A percentile compares a stretch with the other conserved stretches of the same genome.
Conservation (phyloP, 2,888 invertebrate genomes). For the Caenorhabditis imperialis region DNA sequence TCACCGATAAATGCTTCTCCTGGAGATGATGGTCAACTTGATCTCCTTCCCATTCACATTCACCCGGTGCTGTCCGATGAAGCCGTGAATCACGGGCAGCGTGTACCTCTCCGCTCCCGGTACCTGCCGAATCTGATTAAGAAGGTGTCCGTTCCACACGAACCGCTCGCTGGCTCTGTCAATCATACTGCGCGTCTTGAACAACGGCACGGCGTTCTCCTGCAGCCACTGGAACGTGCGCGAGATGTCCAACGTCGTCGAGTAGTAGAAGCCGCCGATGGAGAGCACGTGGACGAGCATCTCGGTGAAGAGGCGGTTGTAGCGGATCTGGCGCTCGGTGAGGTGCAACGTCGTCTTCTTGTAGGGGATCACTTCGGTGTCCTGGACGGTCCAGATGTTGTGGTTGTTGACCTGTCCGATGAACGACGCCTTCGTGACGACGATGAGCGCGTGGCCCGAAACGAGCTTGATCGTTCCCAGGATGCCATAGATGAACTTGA, state of each 20-base stretch:
- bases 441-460: constrained; percentile 70
- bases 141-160: constrained; percentile 91
- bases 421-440: constrained; percentile 69
- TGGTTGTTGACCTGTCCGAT: constrained; percentile 73
- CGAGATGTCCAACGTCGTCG: constrained; percentile 83
- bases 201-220: constrained; percentile 79
- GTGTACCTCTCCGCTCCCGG: constrained; percentile 81
- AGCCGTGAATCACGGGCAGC: constrained; percentile 92
- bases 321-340: constrained; percentile 83
- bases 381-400: constrained; percentile 70
- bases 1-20: constrained; percentile 86
- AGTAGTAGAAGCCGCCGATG: constrained; percentile 92
- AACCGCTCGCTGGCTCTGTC: constrained; percentile 86
- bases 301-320: constrained; percentile 88
- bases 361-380: constrained; percentile 84
- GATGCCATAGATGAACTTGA: constrained; percentile 73
- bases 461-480: constrained; percentile 75
- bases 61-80: constrained; percentile 82
- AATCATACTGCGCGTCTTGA: constrained; percentile 60
- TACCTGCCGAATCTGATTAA: constrained; percentile 55
- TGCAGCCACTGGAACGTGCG: constrained; percentile 67
- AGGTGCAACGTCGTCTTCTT: constrained; percentile 88
- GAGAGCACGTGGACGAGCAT: constrained; percentile 89
- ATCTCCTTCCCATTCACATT: constrained; percentile 88
- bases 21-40: constrained; percentile 90